A percentile compares a stretch with the other conserved stretches of the same genome.
Conservation (phyloP, 2,797 vertebrate genomes). For the Chaenodraco wilsoni region DNA sequence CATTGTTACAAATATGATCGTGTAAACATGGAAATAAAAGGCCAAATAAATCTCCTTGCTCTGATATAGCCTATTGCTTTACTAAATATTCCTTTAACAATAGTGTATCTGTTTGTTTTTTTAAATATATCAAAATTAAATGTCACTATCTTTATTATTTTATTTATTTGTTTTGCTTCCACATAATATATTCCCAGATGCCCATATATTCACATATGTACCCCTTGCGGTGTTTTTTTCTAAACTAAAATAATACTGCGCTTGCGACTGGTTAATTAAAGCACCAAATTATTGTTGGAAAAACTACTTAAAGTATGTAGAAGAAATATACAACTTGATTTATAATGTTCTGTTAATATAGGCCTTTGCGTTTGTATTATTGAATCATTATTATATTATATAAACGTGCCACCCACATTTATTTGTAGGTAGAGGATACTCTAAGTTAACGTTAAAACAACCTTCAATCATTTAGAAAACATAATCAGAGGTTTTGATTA, state of each 20-base stretch:
- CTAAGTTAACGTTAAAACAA: background rate
- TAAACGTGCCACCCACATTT: background rate
- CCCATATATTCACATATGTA: background rate
- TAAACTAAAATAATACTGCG: no score
- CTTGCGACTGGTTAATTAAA: background rate
- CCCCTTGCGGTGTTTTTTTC: no score
- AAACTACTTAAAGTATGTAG: background rate
- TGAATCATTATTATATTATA: no score
- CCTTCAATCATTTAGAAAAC: no score
- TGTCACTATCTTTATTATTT: background rate
- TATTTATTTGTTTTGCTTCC: constrained; percentile 8
- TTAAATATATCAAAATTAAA: background rate
- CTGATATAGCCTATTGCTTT: background rate
- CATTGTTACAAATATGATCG: background rate
- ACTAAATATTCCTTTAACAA: background rate
- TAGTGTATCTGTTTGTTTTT: background rate
- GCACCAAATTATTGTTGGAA: background rate
- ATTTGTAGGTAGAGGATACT: background rate
- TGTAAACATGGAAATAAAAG: background rate
- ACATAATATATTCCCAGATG: background rate
- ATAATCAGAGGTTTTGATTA: background rate
- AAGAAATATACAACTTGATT: background rate
- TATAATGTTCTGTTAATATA: background rate
- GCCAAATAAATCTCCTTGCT: background rate
- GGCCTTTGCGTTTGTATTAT: no score